phyloP scores from a whole-genome alignment of 2,797 vertebrate species.

The Pantherophis vulpinus region DNA sequence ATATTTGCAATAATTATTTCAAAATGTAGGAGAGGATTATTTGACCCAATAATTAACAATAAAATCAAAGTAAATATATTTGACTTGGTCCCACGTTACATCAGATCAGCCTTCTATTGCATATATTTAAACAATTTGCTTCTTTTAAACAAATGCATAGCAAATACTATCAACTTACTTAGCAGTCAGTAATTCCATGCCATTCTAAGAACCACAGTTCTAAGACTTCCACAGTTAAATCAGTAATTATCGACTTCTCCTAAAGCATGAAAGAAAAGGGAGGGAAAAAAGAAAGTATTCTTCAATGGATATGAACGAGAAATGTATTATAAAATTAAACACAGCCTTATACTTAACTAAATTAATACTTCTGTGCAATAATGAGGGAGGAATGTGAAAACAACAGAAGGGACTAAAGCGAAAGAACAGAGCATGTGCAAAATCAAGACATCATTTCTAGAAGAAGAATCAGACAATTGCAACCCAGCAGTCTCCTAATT shows the following conservation, averaged over 20 bases:
- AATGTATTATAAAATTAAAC: slow-evolving; percentile 36
- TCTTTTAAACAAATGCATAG: slow-evolving; percentile 8
- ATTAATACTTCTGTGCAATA: slow-evolving; percentile 27
- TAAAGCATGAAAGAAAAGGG: slow-evolving; percentile 27
- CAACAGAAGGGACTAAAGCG: slow-evolving; percentile 9
- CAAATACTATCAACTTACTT: slow-evolving; percentile 32
- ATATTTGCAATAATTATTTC: slow-evolving; percentile 3
- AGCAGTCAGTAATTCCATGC: slow-evolving; percentile 7
- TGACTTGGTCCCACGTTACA: background rate
- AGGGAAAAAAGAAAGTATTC: background rate
- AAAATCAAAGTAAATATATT: slow-evolving; percentile 12
- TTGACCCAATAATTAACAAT: background rate
- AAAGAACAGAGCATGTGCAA: slow-evolving; percentile 38
- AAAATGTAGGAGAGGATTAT: background rate
- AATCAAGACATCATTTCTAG: slow-evolving; percentile 44
- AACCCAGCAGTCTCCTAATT: slow-evolving; percentile 47
- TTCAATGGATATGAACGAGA: slow-evolving; percentile 25
- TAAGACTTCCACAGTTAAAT: slow-evolving; percentile 29
- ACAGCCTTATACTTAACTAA: slow-evolving; percentile 31
- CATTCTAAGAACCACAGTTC: slow-evolving; percentile 8
- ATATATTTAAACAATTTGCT: background rate
- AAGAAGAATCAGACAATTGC: slow-evolving; percentile 35
- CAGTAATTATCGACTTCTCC: slow-evolving; percentile 6
- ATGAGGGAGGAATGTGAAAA: background rate
- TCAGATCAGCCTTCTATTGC: background rate